Percentiles rank a stretch among this genome's conserved stretches.
Conservation (phyloP, 92 coral and sea anemone species). For the Siderastrea radians region DNA sequence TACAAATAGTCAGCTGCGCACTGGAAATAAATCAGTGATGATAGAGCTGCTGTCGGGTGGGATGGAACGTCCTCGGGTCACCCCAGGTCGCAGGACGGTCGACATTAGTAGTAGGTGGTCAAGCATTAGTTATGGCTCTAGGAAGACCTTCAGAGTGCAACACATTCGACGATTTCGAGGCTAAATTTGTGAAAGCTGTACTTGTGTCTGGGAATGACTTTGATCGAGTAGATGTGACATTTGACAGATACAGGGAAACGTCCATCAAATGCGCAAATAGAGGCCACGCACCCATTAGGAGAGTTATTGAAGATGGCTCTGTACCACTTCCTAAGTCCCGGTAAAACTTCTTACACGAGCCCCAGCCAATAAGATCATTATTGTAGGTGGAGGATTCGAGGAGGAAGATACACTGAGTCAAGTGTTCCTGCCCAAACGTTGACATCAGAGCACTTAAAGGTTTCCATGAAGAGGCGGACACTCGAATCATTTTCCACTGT, state of each 20-base stretch:
- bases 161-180: constrained; percentile 32
- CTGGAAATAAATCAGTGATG: no score
- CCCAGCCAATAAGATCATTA: no score
- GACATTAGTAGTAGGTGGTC: not conserved
- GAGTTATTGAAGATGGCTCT: constrained; percentile 59
- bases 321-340: constrained; percentile 70
- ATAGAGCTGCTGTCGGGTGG: no score
- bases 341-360: constrained; percentile 6
- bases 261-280: no score
- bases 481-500: no score
- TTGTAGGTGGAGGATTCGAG: not conserved
- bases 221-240: no score
- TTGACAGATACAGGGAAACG: no score
- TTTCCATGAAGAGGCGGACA: not conserved
- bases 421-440: not conserved
- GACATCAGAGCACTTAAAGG: not conserved
- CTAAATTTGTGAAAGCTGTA: constrained; percentile 30
- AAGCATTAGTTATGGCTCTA: constrained; percentile 27
- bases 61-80: no score
- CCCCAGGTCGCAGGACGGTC: not conserved
- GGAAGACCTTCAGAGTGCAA: constrained; percentile 14
- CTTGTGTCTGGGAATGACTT: not conserved
- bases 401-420: not conserved
- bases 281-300: no score
- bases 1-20: no score